Base-by-base conservation (phyloP, 2,113 vertebrate species). In the Nematolebias whitei region DNA sequence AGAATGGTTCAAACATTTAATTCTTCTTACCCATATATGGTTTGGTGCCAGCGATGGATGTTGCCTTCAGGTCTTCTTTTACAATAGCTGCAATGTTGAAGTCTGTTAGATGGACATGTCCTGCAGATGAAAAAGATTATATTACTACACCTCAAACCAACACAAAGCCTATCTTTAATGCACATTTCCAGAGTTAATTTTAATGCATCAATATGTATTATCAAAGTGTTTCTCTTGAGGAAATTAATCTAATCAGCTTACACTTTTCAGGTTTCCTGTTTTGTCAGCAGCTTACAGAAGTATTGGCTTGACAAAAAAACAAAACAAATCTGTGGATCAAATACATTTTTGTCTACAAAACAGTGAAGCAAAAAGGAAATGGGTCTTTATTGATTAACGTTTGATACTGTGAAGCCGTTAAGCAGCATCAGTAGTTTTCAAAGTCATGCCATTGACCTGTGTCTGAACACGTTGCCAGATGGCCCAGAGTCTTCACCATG, bases 41-140 rank as follows among this genome's bases (percentile, higher is more conserved):
- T 80, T 98, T 99, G 15, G 98, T 99, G 78, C 98, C 98, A 6
- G 98, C 98, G 0, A 98, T 92, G 1, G 95, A 96, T 22, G 94
- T 96, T 57, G 96, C 93, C 22, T 89, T 92, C 2, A 88, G 87
- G 71, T 98, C 97, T 1, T 94, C 91, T 9, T 94, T 96, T 50
- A 99, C 91, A 51, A 91, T 83, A 0, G 96, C 94, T 16, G 98
- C 98, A 0, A 99, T 98, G 71, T 99, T 99, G 91, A 99, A 99
- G 78, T 99, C 98, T 0, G 98, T 98, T 71, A 99, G 90, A 77
- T 99, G 98, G 75, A 93, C 95, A 0, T 99, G 97, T 2, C 98
- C 98, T 99, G 68, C 59, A 54, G 85, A 83, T 41, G 1, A 67
- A 15, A 71, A 15, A 44, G 19, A 41, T 35, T 18, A 15, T 8